Percentiles rank a stretch among this genome's conserved stretches.
phyloP scores from a whole-genome alignment of 2,888 invertebrate genomes.

The Bedellia somnulentella region DNA sequence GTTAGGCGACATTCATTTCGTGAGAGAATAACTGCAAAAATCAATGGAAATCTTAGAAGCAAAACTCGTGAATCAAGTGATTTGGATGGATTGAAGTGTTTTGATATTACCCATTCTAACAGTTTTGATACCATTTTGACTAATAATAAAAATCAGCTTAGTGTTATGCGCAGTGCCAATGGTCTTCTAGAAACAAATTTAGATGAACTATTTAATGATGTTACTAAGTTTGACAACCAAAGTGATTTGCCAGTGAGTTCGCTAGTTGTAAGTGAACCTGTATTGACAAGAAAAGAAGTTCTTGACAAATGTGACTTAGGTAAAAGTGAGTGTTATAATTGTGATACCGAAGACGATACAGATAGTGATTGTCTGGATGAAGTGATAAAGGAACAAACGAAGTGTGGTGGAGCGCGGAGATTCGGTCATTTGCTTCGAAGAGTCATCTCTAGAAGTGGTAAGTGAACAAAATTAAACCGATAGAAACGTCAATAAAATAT shows the following conservation, averaged over 20 bases:
- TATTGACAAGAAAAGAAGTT: neutral
- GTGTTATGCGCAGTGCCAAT: conserved; percentile 59
- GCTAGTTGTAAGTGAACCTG: conserved; percentile 16
- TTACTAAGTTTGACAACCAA: conserved; percentile 31
- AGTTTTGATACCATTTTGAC: conserved; percentile 43
- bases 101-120: conserved; percentile 24
- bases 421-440: conserved; percentile 44
- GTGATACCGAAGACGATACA: conserved; percentile 36
- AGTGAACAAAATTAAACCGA: too few species aligned
- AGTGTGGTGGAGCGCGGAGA: conserved; percentile 47
- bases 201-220: conserved; percentile 48
- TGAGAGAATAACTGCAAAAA: conserved; percentile 24
- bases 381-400: conserved; percentile 38
- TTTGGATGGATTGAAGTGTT: too few species aligned
- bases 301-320: neutral
- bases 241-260: conserved; percentile 49
- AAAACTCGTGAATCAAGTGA: too few species aligned
- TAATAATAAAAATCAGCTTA: conserved; percentile 33
- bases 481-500: too few species aligned
- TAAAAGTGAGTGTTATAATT: conserved; percentile 20
- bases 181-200: conserved; percentile 58
- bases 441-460: conserved; percentile 52
- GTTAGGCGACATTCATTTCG: conserved; percentile 21
- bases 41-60: neutral
- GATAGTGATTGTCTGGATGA: conserved; percentile 48